phyloP scores from a whole-genome alignment of 1,140 invertebrate genomes.

The Cepaea nemoralis region DNA sequence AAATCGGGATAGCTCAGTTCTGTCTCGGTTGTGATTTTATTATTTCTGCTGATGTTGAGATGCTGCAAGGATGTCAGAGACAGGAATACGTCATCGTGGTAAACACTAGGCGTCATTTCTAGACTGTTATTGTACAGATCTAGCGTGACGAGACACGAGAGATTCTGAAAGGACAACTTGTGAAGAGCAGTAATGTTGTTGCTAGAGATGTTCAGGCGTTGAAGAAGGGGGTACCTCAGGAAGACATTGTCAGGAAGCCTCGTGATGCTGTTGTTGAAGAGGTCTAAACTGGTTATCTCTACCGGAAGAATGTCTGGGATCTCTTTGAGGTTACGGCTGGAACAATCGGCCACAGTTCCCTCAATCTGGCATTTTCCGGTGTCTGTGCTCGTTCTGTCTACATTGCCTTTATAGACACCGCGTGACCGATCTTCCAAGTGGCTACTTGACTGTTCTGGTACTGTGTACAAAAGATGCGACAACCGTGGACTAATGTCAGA shows the following conservation, averaged over 20 bases:
- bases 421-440: too few relatives aligned
- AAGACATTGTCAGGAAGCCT: background rate
- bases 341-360: too few relatives aligned
- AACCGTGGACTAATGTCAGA: too few relatives aligned
- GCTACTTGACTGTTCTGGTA: too few relatives aligned
- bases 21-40: background rate
- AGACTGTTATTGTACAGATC: background rate
- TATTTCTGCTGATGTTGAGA: slow-evolving; percentile 2
- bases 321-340: too few relatives aligned
- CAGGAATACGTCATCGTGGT: background rate
- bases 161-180: background rate
- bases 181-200: background rate
- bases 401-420: too few relatives aligned
- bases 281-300: background rate
- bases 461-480: too few relatives aligned
- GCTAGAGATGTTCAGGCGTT: background rate
- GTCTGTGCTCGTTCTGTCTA: too few relatives aligned
- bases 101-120: background rate
- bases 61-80: background rate
- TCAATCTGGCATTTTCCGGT: too few relatives aligned
- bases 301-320: too few relatives aligned
- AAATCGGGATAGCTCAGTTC: background rate
- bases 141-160: background rate
- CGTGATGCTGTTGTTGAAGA: background rate
- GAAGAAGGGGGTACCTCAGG: background rate